Base-by-base conservation (phyloP, 2,888 invertebrate genomes). In the Drosophila kokeensis region DNA sequence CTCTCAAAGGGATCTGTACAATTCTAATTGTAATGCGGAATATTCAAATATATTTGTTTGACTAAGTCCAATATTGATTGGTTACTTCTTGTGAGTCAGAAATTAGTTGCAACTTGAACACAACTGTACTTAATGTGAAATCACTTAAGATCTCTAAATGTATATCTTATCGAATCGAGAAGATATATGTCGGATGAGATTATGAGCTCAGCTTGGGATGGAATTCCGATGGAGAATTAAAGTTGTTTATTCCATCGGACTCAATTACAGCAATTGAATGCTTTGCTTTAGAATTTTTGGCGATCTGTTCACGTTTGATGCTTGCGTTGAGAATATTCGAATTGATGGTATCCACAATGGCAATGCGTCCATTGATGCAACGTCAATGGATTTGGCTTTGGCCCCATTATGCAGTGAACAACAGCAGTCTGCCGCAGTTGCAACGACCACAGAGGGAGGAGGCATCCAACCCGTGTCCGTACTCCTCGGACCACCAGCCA, bases 321-420 rank as follows among this genome's bases (percentile, higher is more conserved):
- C 7, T 21, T 45, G 42, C 21, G 7, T 13, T 45, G 45, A 21
- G 1, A 45, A 45, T 45, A 45, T 45, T 45, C 8, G 45, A 50
- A 29, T 18, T 6, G 49, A n/a, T 36, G 52, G 7, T 21, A 36
- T 36, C 27, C 36, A 36, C n/a, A 24, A 45, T 40, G 42, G 36
- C 4, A 57, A 50, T 58, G 62, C 13, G 62, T 50, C 55, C 50
- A 70, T 55, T 70, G 40, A 42, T 27, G 61, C 45, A 27, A 71
- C 71, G 63, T 36, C 71, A 71, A 62, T 71, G 62, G 50, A 38
- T 69, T 53, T 69, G 53, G 49, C 49, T 69, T 45, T 32, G 66
- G 49, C 49, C 38, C 59, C 60, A 54, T 59, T 48, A 50, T 15
- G 48, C 49, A 50, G 69, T n/a, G 21, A 58, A 27, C 57, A 50